A percentile compares a stretch with the other conserved stretches of the same genome.
Evolutionary conservation across 2,888 invertebrate genomes (phyloP).

Genomic region (Scaptomyza reducta): DNA sequence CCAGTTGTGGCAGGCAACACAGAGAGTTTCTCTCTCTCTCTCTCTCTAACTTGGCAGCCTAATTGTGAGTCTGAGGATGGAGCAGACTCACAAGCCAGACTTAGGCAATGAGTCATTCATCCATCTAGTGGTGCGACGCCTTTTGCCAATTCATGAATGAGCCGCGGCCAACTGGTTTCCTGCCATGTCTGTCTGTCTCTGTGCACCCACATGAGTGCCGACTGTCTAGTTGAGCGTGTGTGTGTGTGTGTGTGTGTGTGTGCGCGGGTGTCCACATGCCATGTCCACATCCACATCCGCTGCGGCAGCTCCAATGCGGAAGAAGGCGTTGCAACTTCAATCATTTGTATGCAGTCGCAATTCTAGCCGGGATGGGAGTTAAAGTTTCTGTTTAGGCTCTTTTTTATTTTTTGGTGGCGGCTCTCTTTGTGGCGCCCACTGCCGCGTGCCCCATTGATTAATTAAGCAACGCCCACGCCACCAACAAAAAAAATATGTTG

Average conservation of each 20-base stretch:
- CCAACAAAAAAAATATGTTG: slow-evolving; percentile 5
- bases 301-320: slow-evolving; percentile 64
- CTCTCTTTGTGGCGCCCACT: slow-evolving; percentile 75
- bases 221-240: slow-evolving; percentile 7
- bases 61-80: slow-evolving; percentile 41
- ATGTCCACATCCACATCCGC: slow-evolving; percentile 66
- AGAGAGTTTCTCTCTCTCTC: neutral
- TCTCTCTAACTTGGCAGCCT: slow-evolving; percentile 41
- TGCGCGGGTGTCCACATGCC: slow-evolving; percentile 49
- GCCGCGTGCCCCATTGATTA: slow-evolving; percentile 75
- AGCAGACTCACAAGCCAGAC: slow-evolving; percentile 22
- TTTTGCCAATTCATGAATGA: slow-evolving; percentile 70
- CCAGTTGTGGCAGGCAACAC: slow-evolving; percentile 53
- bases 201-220: slow-evolving; percentile 67
- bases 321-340: slow-evolving; percentile 64
- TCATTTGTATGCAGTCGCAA: slow-evolving; percentile 62
- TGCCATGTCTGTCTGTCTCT: slow-evolving; percentile 24
- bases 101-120: slow-evolving; percentile 39
- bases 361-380: slow-evolving; percentile 57
- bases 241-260: slow-evolving; percentile 8
- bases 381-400: slow-evolving; percentile 6
- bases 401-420: slow-evolving; percentile 42
- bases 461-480: slow-evolving; percentile 59
- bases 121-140: slow-evolving; percentile 40
- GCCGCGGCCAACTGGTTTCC: slow-evolving; percentile 50